Base-by-base conservation (phyloP, 2,797 vertebrate species). In the Argentina silus region DNA sequence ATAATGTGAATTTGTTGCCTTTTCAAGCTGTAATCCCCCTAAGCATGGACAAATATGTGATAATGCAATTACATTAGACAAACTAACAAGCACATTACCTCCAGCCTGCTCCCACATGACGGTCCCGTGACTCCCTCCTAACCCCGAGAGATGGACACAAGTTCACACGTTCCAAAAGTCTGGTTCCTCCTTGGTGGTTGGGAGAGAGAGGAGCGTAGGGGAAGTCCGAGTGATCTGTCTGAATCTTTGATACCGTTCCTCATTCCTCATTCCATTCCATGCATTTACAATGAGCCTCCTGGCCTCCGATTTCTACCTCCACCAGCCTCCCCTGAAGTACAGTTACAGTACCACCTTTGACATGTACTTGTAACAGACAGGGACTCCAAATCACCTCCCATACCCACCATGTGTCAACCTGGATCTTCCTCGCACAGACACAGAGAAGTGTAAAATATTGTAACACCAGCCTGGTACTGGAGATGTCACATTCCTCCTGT, bases 121-220 rank as follows among this genome's bases (percentile, higher is more conserved):
- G 27, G 61, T 62, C 27, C 2, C 2, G 66, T 67, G 42, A 61
- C 88, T 89, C 87, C 91, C 91, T 92, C 90, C 88, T 69, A 63
- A 72, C 55, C 27, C 27, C 1, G 27, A 36, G 6, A 53, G 67
- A 70, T 51, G 10, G 50, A 73, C 53, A 15, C 19, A n/a, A n/a
- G 56, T n/a, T 53, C 50, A 56, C 27, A 56, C 59, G 17, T 36
- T 36, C 27, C 27, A 36, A 36, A 36, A 36, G 27, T 36, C 61
- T 57, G 12, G 51, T 55, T 14, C 14, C 51, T 55, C 15, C 11
- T n/a, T n/a, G 8, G 55, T 19, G 17, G 10, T 17, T 19, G 19
- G 10, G n/a, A 11, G 55, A 57, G 55, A 57, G 55, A 57, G 55
- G 19, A 3, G 19, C 6, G 8, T 9, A n/a, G 17, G 55, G 4